Evolutionary conservation across 2,888 invertebrate species (phyloP).

Genomic region (Drosophila tripunctata): DNA sequence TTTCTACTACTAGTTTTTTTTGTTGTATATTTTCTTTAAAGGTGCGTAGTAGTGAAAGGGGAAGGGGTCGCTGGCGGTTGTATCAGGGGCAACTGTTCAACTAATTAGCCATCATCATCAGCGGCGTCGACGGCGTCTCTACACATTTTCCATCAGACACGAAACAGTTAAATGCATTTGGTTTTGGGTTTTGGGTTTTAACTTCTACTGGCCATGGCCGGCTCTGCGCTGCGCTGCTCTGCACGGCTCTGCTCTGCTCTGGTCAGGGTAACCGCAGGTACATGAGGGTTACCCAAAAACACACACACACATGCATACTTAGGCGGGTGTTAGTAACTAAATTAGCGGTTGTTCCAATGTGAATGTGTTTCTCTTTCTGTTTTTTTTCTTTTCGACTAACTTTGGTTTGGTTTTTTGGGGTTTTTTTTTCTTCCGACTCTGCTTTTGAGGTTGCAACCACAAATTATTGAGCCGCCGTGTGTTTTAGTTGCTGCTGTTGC

Average conservation of each 20-base stretch:
- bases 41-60: background rate
- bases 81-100: conserved; percentile 30
- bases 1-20: background rate
- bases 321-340: conserved; percentile 67
- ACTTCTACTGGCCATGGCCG: too few species aligned
- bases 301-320: background rate
- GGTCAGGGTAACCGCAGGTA: conserved; percentile 47
- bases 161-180: conserved; percentile 54
- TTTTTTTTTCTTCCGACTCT: conserved; percentile 17
- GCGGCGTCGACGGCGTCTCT: conserved; percentile 57
- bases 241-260: background rate
- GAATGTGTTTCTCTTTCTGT: conserved; percentile 19
- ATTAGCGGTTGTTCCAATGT: conserved; percentile 65
- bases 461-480: conserved; percentile 56
- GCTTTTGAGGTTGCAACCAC: conserved; percentile 49
- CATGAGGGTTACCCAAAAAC: conserved; percentile 34
- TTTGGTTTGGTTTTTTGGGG: conserved; percentile 14
- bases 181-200: conserved; percentile 15
- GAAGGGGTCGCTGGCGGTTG: background rate
- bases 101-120: conserved; percentile 77
- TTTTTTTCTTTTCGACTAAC: conserved; percentile 37
- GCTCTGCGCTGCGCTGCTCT: too few species aligned
- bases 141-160: conserved; percentile 64
- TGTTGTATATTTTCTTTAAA: background rate
- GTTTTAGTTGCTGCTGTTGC: conserved; percentile 29